phyloP scores from a whole-genome alignment of 2,888 invertebrate species.

The Cepaea hortensis region DNA sequence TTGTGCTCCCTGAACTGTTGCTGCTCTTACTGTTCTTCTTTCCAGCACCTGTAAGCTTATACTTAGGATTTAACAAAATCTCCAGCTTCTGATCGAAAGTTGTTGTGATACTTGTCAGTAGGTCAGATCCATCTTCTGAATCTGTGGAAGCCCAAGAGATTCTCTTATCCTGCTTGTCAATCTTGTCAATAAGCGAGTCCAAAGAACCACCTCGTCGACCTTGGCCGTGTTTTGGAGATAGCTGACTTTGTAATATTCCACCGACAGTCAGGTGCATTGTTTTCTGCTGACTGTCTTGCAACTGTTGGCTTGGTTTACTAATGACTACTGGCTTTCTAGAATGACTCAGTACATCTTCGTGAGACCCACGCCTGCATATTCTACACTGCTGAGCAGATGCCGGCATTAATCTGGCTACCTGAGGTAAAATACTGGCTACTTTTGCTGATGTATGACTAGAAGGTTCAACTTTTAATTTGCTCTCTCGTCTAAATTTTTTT shows the following conservation, averaged over 20 bases:
- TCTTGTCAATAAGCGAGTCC: slow-evolving; percentile 79
- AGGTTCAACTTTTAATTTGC: not conserved
- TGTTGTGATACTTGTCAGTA: slow-evolving; percentile 69
- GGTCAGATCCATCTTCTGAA: slow-evolving; percentile 71
- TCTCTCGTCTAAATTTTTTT: slow-evolving; percentile 2
- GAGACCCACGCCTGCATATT: slow-evolving; percentile 16
- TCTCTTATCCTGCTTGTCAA: slow-evolving; percentile 66
- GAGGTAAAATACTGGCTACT: slow-evolving; percentile 16
- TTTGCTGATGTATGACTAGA: not conserved
- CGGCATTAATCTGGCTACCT: not conserved
- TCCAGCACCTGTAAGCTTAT: slow-evolving; percentile 57
- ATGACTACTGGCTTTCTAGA: not conserved
- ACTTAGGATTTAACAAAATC: slow-evolving; percentile 69
- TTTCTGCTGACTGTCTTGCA: slow-evolving; percentile 9
- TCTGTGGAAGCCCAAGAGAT: slow-evolving; percentile 66
- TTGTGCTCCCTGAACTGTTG: slow-evolving; percentile 16
- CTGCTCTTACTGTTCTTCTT: slow-evolving; percentile 34
- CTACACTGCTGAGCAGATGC: slow-evolving; percentile 3
- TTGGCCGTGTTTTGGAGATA: slow-evolving; percentile 48
- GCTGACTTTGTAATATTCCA: slow-evolving; percentile 19
- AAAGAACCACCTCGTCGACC: slow-evolving; percentile 78
- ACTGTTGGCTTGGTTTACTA: slow-evolving; percentile 3
- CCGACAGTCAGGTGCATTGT: slow-evolving; percentile 5
- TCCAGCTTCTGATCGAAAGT: slow-evolving; percentile 73
- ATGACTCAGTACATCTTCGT: slow-evolving; percentile 19